Evolutionary conservation across 2,888 invertebrate genomes (phyloP).

Genomic region (Ichneumon xanthorius): DNA sequence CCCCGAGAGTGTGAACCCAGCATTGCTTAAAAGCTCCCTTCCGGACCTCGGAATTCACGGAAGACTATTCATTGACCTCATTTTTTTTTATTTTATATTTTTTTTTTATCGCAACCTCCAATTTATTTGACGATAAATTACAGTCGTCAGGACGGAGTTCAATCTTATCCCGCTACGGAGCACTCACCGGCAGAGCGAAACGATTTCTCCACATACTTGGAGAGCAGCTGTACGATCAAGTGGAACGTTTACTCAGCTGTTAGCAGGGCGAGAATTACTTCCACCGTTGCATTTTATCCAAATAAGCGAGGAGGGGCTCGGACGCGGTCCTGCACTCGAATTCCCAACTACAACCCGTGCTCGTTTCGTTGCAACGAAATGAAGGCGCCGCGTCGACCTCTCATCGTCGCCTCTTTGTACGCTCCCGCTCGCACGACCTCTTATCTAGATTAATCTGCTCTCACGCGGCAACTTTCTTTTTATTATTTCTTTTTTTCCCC

Average conservation of each 20-base stretch:
- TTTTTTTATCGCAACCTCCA: background rate
- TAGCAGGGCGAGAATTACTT: background rate
- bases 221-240: background rate
- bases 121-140: constrained; percentile 17
- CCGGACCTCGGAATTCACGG: background rate
- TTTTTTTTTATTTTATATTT: background rate
- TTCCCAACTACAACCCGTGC: background rate
- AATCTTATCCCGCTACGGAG: background rate
- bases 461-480: background rate
- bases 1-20: background rate
- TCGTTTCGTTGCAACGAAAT: background rate
- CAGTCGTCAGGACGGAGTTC: background rate
- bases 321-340: background rate
- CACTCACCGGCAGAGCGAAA: background rate
- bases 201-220: constrained; percentile 1
- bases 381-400: background rate
- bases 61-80: background rate
- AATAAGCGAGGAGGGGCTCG: background rate
- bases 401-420: constrained; percentile 4
- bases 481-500: background rate
- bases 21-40: background rate
- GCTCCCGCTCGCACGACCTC: constrained; percentile 25
- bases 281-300: background rate
- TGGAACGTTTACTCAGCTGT: background rate
- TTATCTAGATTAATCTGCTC: constrained; percentile 37